phyloP scores from a whole-genome alignment of 2,797 vertebrate species.

The Urophycis tenuis region DNA sequence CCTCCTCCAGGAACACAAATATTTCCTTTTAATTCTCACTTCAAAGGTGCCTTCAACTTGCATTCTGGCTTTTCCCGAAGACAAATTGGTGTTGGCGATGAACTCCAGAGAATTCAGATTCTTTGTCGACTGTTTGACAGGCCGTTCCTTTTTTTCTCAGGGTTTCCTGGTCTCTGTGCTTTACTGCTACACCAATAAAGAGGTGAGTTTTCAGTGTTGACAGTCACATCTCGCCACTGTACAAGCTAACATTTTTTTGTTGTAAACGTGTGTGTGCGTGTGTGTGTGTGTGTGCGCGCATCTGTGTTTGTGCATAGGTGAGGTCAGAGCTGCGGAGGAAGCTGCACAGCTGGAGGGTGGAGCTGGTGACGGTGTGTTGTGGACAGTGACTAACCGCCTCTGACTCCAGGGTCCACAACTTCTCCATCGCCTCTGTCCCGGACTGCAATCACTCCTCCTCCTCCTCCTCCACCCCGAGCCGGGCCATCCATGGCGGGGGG shows the following conservation, averaged over 20 bases:
- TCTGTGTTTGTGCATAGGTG: conserved; percentile 59
- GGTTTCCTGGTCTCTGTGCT: conserved; percentile 78
- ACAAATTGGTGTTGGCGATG: no score
- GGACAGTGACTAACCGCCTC: conserved; percentile 61
- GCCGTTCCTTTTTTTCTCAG: conserved; percentile 47
- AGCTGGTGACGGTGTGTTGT: conserved; percentile 58
- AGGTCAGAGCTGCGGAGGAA: conserved; percentile 75
- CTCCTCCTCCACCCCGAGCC: conserved; percentile 15
- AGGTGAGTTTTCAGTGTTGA: conserved; percentile 56
- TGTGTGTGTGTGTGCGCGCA: no score
- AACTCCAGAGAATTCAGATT: no score
- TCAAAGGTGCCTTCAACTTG: conserved; percentile 7
- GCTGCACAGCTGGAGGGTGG: conserved; percentile 68
- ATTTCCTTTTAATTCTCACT: neutral
- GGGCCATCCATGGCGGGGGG: conserved; percentile 15
- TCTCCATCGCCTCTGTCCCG: conserved; percentile 47
- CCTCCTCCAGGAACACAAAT: no score
- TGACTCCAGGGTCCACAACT: conserved; percentile 36
- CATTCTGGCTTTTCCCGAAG: neutral
- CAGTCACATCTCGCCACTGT: no score
- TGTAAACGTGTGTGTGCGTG: no score
- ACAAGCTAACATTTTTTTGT: no score
- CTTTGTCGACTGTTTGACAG: no score
- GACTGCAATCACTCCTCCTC: conserved; percentile 42
- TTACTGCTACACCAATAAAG: conserved; percentile 82